phyloP scores from a whole-genome alignment of 2,113 vertebrate species.

The Grantiella picta region DNA sequence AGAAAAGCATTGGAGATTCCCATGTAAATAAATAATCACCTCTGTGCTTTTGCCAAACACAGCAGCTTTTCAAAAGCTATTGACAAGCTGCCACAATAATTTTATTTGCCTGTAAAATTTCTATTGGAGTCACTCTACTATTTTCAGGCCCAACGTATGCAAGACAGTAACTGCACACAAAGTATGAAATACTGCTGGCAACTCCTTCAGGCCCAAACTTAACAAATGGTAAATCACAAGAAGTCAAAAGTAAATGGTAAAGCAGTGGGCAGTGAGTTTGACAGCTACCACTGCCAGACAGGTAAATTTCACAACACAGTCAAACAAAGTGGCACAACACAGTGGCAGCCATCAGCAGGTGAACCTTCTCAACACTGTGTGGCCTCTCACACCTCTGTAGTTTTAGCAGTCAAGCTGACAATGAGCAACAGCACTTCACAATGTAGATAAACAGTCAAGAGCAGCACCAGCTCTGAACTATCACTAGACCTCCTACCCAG shows the following conservation, averaged over 20 bases:
- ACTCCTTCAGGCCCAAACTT: background rate
- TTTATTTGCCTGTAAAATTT: background rate
- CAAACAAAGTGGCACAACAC: background rate
- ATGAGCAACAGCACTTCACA: background rate
- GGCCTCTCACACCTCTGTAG: background rate
- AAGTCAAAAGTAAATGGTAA: background rate
- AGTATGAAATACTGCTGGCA: background rate
- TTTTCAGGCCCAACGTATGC: background rate
- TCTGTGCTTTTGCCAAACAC: background rate
- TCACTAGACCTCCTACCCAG: background rate
- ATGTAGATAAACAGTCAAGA: background rate
- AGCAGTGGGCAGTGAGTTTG: background rate
- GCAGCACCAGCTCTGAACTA: background rate
- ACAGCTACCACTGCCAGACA: background rate
- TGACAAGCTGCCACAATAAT: background rate
- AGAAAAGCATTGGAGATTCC: background rate
- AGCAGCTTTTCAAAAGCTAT: background rate
- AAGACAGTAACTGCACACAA: background rate
- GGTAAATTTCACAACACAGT: background rate
- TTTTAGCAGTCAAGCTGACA: background rate
- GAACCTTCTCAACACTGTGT: background rate
- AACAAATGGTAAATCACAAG: background rate
- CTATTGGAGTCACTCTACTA: background rate
- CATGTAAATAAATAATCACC: background rate
- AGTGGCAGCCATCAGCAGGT: background rate